A percentile compares a stretch with the other conserved stretches of the same genome.
Evolutionary conservation across 2,797 vertebrate species (phyloP).

Genomic region (Gouania willdenowi): DNA sequence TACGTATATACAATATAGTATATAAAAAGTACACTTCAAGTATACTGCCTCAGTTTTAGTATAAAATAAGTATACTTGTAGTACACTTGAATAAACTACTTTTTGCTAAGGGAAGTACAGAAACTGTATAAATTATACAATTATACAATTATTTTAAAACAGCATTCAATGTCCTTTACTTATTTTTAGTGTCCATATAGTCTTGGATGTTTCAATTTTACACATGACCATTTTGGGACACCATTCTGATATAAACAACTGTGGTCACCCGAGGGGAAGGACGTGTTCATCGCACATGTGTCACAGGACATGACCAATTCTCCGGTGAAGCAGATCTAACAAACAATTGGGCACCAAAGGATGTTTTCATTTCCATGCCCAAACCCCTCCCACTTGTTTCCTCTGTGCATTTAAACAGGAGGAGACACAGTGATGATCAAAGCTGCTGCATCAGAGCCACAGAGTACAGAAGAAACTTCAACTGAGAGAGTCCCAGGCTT

Average conservation of each 20-base stretch:
- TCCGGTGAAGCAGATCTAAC: not conserved
- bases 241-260: not conserved
- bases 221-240: slow-evolving; percentile 38
- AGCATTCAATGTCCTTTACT: no score
- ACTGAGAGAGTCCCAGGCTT: slow-evolving; percentile 7
- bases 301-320: slow-evolving; percentile 52
- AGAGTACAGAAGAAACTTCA: not conserved
- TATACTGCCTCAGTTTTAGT: no score
- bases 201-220: no score
- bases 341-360: not conserved
- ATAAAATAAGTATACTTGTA: no score
- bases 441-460: slow-evolving; percentile 3
- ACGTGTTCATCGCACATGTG: not conserved
- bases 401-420: slow-evolving; percentile 28
- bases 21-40: no score
- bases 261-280: not conserved
- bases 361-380: slow-evolving; percentile 1
- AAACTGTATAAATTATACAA: no score
- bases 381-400: slow-evolving; percentile 37
- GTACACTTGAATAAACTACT: no score
- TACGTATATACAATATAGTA: no score
- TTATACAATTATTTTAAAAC: no score
- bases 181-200: no score
- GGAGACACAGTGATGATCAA: not conserved
- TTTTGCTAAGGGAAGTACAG: no score